phyloP scores from a whole-genome alignment of 2,113 vertebrate genomes.

The Steatornis caripensis region DNA sequence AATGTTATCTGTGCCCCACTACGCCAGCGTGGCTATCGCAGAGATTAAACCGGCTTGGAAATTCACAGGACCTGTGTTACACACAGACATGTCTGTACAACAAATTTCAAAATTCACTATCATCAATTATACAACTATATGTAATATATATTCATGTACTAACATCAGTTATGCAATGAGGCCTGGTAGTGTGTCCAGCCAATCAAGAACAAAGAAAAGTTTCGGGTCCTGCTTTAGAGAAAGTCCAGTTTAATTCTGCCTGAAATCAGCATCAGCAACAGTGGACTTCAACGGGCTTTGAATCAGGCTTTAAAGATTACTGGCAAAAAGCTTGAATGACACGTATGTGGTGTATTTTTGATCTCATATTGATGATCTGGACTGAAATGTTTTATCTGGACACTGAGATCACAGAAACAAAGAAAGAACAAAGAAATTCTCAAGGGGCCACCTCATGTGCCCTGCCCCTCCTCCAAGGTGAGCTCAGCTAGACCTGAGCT shows the following conservation, averaged over 20 bases:
- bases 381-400: neutral
- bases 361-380: neutral
- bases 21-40: rapidly evolving
- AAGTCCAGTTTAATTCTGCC: neutral
- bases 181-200: neutral
- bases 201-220: neutral
- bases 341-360: neutral
- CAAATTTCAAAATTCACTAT: neutral
- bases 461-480: neutral
- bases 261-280: neutral
- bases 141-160: rapidly evolving
- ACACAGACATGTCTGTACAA: neutral
- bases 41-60: neutral
- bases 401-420: neutral
- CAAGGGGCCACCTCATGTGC: neutral
- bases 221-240: neutral
- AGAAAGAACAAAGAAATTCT: neutral
- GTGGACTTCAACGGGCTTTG: neutral
- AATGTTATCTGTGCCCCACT: neutral
- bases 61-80: neutral
- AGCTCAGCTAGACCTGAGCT: neutral
- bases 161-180: neutral
- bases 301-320: neutral
- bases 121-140: neutral
- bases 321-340: neutral